Conservation (phyloP, 2,888 invertebrate species). For the Oscheius myriophilus region DNA sequence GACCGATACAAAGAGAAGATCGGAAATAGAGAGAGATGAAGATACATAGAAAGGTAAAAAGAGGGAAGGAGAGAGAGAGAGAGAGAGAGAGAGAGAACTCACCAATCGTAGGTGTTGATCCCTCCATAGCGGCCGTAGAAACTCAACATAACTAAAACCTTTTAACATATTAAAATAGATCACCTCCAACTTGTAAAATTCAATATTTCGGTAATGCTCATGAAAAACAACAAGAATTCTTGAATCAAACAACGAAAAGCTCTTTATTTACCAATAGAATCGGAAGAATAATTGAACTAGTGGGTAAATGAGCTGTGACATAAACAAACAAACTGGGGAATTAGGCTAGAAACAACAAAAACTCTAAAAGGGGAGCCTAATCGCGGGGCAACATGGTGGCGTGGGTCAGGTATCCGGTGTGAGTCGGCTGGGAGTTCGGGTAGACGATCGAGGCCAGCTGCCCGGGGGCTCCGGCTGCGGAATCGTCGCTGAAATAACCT, state of each 20-base stretch:
- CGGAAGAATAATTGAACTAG: not conserved
- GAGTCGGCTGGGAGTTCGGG: conserved; percentile 83
- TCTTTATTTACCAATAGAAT: conserved; percentile 9
- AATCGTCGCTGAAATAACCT: conserved; percentile 14
- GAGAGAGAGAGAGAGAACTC: not conserved
- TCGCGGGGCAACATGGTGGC: conserved; percentile 79
- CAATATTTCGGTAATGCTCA: too few species aligned
- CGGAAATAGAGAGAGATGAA: too few species aligned
- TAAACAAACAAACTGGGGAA: not conserved
- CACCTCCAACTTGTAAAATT: too few species aligned
- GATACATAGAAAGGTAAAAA: too few species aligned
- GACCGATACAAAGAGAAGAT: too few species aligned
- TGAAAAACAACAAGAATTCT: too few species aligned
- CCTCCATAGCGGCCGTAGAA: too few species aligned
- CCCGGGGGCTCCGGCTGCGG: not conserved
- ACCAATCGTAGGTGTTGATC: too few species aligned
- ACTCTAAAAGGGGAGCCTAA: not conserved
- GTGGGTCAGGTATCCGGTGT: conserved; percentile 94
- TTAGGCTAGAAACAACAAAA: not conserved
- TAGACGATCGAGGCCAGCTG: conserved; percentile 69
- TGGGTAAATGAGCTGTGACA: not conserved
- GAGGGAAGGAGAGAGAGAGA: too few species aligned
- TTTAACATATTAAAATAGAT: not conserved
- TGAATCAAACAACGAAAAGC: conserved; percentile 1
- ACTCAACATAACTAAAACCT: too few species aligned